Evolutionary conservation across 2,888 invertebrate genomes (phyloP), one percentile per base, ranked within the genome.

Genomic region (Melanargia galathea): DNA sequence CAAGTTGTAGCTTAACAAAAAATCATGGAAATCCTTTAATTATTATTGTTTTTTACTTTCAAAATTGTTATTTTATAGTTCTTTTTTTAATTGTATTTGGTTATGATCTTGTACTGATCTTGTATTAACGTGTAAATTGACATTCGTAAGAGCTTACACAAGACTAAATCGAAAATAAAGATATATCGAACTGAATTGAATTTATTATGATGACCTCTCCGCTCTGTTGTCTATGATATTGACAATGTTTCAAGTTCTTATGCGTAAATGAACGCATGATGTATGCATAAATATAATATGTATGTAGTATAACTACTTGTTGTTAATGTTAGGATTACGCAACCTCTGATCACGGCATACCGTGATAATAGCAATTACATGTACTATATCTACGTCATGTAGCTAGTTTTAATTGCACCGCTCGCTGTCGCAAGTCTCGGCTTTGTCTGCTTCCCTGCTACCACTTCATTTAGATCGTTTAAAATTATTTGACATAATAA

Each of bases 331-430:
- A 40, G 18, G 35, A 51, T 70, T 64, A 68, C 68, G 61, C 62
- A 71, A 71, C 3, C 46, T 56, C 38, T 65, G 52, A 60, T 67
- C 61, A 49, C 57, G 46, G 55, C 59, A 79, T 80, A 75, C 74
- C 83, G 81, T 82, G 82, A 73, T 71, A 26, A 26, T 26, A 26
- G 70, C 74, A 83, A 87, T 86, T 82, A 83, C 84, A 84, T 84
- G 82, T 76, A n/a, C 11, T 82, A 83, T 84, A 84, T 84, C 82
- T 76, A n/a, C 11, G 43, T 18, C 43, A 10, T 18, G 35, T 13
- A 13, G 35, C 77, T 68, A 48, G 56, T 49, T 68, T 71, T 70
- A 73, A 77, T 80, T 80, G 76, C 77, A 74, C 72, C 73, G 75
- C 71, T 70, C 79, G 77, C 84, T 49, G 26, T 13, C 79, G 79